Evolutionary conservation across 2,113 vertebrate genomes (phyloP), one percentile per base, ranked within the genome.

Genomic region (Ivindomyrus marchei): DNA sequence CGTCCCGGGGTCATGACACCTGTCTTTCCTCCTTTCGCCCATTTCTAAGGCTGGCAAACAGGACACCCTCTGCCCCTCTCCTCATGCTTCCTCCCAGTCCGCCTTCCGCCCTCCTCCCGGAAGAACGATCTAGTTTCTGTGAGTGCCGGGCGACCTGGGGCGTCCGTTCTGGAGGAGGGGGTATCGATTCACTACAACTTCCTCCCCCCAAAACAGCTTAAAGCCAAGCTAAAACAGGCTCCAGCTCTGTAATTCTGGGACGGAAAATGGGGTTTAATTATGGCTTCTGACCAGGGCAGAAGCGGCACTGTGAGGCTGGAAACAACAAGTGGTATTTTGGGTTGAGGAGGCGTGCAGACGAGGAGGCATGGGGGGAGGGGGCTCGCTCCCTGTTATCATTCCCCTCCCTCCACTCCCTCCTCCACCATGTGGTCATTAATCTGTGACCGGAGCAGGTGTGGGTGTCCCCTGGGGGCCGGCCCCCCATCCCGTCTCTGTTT

Each of bases 101-200:
- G 74, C 15, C 89, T 52, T 47, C 89, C 21, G 7, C 10, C 50
- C 10, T 36, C 49, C 80, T 85, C 91, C 31, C 56, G 58, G 62
- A 70, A 70, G n/a, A 70, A 31, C n/a, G 10, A 58, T 45, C 39
- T 19, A 27, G 58, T 66, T 66, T 62, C 5, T 13, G 19, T 62
- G 36, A 85, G 77, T 27, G 87, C 21, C 70, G 90, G 21, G 53
- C 1, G 21, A 58, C 53, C 6, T 24, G 53, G 21, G 21, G 91
- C 90, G 92, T 10, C 58, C 17, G 19, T 77, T 19, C 17, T 84
- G 90, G 88, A 94, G 89, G 90, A 74, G n/a, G 89, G 80, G 77
- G 87, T 91, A 93, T 94, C 77, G 90, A 92, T 93, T 92, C 88
- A 90, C 91, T 90, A 87, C 89, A 84, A 90, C 36, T 91, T 15